Evolutionary conservation across 2,888 invertebrate genomes (phyloP).

Genomic region (Elegia similella): DNA sequence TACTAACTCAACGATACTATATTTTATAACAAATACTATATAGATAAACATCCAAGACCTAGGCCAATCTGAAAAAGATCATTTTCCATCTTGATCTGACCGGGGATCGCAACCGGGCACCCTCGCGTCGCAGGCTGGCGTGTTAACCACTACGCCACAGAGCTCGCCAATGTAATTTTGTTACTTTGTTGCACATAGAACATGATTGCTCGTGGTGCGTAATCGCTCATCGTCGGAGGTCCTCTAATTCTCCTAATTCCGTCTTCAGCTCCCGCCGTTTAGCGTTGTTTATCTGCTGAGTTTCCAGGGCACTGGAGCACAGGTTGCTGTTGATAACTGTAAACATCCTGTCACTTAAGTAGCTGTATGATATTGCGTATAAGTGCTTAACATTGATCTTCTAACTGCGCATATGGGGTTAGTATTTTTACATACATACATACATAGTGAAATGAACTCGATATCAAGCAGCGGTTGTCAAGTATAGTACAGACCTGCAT

Average conservation of each 20-base stretch:
- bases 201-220: not conserved
- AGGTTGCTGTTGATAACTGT: not conserved
- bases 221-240: not conserved
- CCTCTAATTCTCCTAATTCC: slow-evolving; percentile 3
- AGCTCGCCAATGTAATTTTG: not conserved
- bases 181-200: not conserved
- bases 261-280: not conserved
- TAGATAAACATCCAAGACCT: too few relatives aligned
- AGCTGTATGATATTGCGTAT: not conserved
- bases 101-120: too few relatives aligned
- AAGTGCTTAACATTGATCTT: not conserved
- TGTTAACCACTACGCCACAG: too few relatives aligned
- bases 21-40: too few relatives aligned
- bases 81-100: too few relatives aligned
- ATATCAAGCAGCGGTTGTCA: too few relatives aligned
- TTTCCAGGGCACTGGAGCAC: not conserved
- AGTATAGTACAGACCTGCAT: too few relatives aligned
- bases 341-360: slow-evolving; percentile 1
- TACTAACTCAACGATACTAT: too few relatives aligned
- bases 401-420: not conserved
- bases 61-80: too few relatives aligned
- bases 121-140: too few relatives aligned
- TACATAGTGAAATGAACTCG: too few relatives aligned
- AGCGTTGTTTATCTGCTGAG: not conserved
- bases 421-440: not conserved